These are phyloP conservation scores for Zosterops pallidus DNA, from an alignment of 2,113 vertebrate species.

Conservation along the genomic window DNA sequence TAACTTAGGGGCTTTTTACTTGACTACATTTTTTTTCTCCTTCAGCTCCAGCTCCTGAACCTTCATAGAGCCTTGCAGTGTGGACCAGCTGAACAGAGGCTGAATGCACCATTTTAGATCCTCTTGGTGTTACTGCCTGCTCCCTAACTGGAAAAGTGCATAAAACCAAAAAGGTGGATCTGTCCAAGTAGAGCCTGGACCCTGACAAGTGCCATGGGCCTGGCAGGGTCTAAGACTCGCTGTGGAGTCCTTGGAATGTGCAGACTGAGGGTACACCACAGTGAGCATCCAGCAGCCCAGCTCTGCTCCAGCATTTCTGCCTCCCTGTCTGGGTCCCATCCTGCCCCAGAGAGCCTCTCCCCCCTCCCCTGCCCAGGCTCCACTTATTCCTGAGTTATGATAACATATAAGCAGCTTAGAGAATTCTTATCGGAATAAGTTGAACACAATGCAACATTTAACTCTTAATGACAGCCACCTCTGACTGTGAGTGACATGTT, in stretches of 20 bases:
- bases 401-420: conserved; percentile 65
- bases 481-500: conserved; percentile 66
- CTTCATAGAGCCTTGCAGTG: background rate
- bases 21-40: background rate
- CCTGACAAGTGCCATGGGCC: background rate
- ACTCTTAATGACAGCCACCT: conserved; percentile 67
- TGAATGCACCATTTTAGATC: background rate
- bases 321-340: background rate
- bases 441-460: conserved; percentile 59
- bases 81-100: background rate
- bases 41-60: background rate
- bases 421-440: conserved; percentile 62
- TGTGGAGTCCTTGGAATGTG: background rate
- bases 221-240: background rate
- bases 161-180: background rate
- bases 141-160: background rate
- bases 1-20: background rate
- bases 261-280: background rate
- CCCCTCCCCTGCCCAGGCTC: background rate
- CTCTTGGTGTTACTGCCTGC: background rate
- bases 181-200: background rate
- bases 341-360: background rate
- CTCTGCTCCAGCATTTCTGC: background rate
- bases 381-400: conserved; percentile 44
- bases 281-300: background rate